Percentiles rank a stretch among this genome's conserved stretches.
phyloP scores from a whole-genome alignment of 2,888 invertebrate genomes.

The Hypselothyrea guttata region DNA sequence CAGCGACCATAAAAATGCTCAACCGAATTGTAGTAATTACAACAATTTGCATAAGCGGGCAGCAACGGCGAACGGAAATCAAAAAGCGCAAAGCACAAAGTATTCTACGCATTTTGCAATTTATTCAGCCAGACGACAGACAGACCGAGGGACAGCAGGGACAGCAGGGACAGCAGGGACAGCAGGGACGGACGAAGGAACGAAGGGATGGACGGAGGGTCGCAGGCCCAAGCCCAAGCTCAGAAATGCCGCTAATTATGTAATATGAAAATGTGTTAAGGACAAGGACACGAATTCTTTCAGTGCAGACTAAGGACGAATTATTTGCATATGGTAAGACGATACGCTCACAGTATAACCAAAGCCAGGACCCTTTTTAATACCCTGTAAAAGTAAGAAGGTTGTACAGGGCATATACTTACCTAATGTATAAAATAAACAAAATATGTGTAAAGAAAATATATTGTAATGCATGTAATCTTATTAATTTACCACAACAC shows the following conservation, averaged over 20 bases:
- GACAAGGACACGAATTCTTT: slow-evolving; percentile 41
- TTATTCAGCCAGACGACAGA: slow-evolving; percentile 61
- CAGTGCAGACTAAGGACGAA: slow-evolving; percentile 37
- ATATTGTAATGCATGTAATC: not conserved
- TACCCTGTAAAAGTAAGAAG: slow-evolving; percentile 11
- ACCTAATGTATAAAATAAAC: not conserved
- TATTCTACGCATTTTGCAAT: slow-evolving; percentile 76
- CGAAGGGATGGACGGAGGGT: slow-evolving; percentile 5
- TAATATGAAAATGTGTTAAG: slow-evolving; percentile 71
- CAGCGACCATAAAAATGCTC: slow-evolving; percentile 74
- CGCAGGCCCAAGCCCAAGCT: slow-evolving; percentile 14
- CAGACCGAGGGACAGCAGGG: too few species aligned
- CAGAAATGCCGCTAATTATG: slow-evolving; percentile 71
- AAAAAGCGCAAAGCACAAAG: slow-evolving; percentile 74
- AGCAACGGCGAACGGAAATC: slow-evolving; percentile 57
- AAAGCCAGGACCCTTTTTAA: slow-evolving; percentile 43
- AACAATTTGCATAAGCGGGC: slow-evolving; percentile 72
- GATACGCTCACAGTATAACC: slow-evolving; percentile 22
- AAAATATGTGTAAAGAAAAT: too few species aligned
- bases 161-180: not conserved
- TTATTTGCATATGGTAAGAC: slow-evolving; percentile 72
- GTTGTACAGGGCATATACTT: not conserved
- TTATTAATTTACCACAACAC: too few species aligned
- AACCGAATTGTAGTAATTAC: slow-evolving; percentile 79
- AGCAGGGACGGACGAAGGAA: not conserved